Base-by-base conservation (phyloP, 92 coral and sea anemone genomes). In the Porites lobata region DNA sequence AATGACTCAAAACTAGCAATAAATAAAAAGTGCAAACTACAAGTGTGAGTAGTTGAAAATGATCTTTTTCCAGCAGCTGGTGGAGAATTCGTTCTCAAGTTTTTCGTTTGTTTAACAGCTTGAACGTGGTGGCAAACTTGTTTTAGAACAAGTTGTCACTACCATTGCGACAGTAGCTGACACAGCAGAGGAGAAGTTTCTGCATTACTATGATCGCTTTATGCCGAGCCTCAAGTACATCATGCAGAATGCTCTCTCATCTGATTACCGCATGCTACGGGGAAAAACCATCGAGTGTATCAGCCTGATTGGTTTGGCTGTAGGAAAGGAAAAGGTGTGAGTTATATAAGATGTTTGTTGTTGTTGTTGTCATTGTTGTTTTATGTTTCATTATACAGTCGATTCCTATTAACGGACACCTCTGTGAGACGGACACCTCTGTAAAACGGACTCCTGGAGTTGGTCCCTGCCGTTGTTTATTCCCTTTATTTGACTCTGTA, bases 221-320 rank as follows among this genome's bases (percentile, higher is more conserved):
- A 97, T 97, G 97, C 99, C 99, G 9, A 95, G 94, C 75, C 90
- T 97, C 8, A 97, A 97, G 80, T 95, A 88, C 85, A 96, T 97
- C 50, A 95, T 97, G 88, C 98, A 97, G 91, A 95, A 95, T 76
- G 98, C 99, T 15, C 86, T 91, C 22, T 92, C 98, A 17, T 91
- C 91, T 70, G 99, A 97, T 58, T 94, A 93, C 71, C 90, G 99
- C 59, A 83, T 97, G 83, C 92, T 97, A 24, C 85, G 99, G 38
- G 99, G 99, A 20, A 97, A 97, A 77, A 97, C 99, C 50, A 95
- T 97, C 50, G 99, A 97, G 66, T 97, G 99, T 75, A 97, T 97
- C 91, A 97, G 99, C 76, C 89, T 97, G 79, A 97, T 97, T 90
- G 99, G 99, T 13, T 83, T 97, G 88, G 99, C 99, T 64, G 99